Percentiles rank a stretch among this genome's conserved stretches.
These are phyloP conservation scores for Albula glossodonta DNA, from an alignment of 2,113 vertebrate genomes.

Conservation along the genomic window DNA sequence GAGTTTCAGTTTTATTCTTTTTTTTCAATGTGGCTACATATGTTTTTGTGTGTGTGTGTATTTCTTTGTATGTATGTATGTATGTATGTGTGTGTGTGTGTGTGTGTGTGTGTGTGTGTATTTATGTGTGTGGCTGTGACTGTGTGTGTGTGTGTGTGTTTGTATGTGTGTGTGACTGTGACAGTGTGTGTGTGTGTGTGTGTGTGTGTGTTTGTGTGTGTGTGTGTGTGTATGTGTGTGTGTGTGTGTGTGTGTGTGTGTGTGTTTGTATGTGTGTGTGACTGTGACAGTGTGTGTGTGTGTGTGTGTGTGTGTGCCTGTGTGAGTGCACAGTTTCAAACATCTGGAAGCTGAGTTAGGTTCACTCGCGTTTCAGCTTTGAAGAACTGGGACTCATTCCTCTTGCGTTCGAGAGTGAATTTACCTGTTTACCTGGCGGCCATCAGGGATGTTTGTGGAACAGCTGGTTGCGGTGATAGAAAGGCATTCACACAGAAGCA, in stretches of 20 bases:
- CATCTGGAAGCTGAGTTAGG: not conserved
- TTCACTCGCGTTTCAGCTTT: not conserved
- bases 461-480: slow-evolving; percentile 23
- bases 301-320: not conserved
- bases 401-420: not conserved
- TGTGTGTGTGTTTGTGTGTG: too few relatives aligned
- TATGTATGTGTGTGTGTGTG: not conserved
- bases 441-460: not conserved
- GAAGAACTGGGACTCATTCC: not conserved
- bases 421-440: slow-evolving; percentile 21
- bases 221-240: not conserved
- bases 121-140: too few relatives aligned
- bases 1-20: too few relatives aligned
- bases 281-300: not conserved
- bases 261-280: too few relatives aligned
- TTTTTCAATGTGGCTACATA: too few relatives aligned
- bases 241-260: not conserved
- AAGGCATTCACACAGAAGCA: slow-evolving; percentile 1
- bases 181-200: not conserved
- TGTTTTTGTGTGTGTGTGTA: too few relatives aligned
- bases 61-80: not conserved
- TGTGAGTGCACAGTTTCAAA: not conserved
- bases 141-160: not conserved
- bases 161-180: too few relatives aligned
- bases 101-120: too few relatives aligned